Conservation (phyloP, 2,797 vertebrate genomes). For the Lepus townsendii region DNA sequence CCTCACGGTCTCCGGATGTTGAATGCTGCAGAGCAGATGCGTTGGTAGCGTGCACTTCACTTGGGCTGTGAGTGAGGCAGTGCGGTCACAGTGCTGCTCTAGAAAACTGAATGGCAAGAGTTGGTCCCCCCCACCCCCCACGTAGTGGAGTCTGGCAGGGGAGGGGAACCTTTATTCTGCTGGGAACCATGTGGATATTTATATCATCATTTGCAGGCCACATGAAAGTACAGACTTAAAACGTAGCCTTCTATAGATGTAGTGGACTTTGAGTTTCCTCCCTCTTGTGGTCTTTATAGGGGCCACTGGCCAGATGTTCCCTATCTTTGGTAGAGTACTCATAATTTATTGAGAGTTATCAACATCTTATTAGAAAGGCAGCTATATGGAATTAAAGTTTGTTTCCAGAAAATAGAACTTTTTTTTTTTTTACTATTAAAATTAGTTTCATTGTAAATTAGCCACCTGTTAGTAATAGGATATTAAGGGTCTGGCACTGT, state of each 20-base stretch:
- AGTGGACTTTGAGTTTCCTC: no score
- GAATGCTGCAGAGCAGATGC: background rate
- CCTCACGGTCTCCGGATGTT: background rate
- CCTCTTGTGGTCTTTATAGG: no score
- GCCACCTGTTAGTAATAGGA: background rate
- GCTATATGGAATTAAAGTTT: background rate
- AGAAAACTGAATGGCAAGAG: background rate
- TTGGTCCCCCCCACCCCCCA: background rate
- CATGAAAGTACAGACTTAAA: no score
- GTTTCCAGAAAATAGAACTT: background rate
- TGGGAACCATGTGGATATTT: no score
- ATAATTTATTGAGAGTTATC: background rate
- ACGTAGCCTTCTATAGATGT: no score
- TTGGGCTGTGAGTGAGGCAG: background rate
- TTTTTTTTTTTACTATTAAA: slow-evolving; percentile 29
- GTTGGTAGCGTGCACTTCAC: background rate
- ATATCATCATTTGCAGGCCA: no score
- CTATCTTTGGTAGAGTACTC: background rate
- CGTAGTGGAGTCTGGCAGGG: background rate
- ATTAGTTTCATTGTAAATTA: slow-evolving; percentile 18
- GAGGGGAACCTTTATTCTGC: no score
- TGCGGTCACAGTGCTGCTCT: background rate
- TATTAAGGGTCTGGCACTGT: background rate
- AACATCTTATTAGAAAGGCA: background rate
- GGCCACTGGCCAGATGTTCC: no score